These are phyloP conservation scores for Melieria picta DNA, from an alignment of 2,888 invertebrate genomes.

Conservation along the genomic window DNA sequence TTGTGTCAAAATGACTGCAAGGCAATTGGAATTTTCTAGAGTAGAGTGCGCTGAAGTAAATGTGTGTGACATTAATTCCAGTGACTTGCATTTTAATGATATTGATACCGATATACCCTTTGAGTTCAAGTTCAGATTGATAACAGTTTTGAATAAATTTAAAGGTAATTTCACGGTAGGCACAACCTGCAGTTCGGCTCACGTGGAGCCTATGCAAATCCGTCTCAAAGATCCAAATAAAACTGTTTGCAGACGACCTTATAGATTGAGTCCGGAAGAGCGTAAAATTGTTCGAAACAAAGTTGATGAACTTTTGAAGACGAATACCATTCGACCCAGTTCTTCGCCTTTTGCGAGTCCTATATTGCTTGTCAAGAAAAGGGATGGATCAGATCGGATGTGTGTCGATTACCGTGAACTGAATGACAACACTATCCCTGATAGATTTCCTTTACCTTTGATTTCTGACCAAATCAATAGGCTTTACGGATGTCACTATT, in stretches of 20 bases:
- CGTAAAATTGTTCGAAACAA: not conserved
- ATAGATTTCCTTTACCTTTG: slow-evolving; percentile 13
- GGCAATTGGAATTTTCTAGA: slow-evolving; percentile 2
- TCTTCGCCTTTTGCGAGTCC: not conserved
- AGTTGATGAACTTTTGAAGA: slow-evolving; percentile 13
- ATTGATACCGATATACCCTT: slow-evolving; percentile 12
- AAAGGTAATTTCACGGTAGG: too few relatives aligned
- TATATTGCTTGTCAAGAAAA: slow-evolving; percentile 7
- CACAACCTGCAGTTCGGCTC: too few relatives aligned
- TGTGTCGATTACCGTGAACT: slow-evolving; percentile 25
- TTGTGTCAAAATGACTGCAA: slow-evolving; percentile 8
- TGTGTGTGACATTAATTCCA: not conserved
- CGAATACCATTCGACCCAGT: not conserved
- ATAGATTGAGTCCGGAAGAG: not conserved
- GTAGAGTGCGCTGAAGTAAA: not conserved
- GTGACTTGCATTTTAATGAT: not conserved
- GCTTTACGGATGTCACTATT: slow-evolving; percentile 11
- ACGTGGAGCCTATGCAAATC: not conserved
- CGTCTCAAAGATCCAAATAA: too few relatives aligned
- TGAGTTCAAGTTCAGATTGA: too few relatives aligned
- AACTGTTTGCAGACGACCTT: not conserved
- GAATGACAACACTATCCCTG: not conserved
- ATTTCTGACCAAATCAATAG: slow-evolving; percentile 8
- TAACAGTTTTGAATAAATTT: too few relatives aligned
- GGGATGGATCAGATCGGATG: slow-evolving; percentile 12